Conservation (phyloP, 2,113 vertebrate species). For the Cavia porcellus region DNA sequence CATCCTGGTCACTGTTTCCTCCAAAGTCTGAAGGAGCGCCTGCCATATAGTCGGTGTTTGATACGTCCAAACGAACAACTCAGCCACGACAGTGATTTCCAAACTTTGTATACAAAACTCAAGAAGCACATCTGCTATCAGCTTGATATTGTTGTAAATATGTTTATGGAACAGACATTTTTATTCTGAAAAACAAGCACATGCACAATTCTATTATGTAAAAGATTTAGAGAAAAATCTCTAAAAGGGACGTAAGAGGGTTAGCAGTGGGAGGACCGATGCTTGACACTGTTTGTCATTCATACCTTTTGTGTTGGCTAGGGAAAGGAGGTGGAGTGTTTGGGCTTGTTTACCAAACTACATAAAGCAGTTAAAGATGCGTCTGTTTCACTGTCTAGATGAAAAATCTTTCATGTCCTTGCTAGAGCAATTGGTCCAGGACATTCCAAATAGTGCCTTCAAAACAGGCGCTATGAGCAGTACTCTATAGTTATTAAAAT, state of each 20-base stretch:
- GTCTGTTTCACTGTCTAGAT: slow-evolving; percentile 28
- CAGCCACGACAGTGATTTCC: not conserved
- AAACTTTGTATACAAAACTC: not conserved
- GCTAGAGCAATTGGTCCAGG: not conserved
- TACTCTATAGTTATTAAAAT: not conserved
- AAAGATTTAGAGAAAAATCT: not conserved
- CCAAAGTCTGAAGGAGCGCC: not conserved
- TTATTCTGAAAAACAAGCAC: not conserved
- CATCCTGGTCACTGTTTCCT: not conserved
- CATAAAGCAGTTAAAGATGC: slow-evolving; percentile 27
- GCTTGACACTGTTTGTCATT: not conserved
- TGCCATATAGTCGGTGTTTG: not conserved
- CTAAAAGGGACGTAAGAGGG: not conserved
- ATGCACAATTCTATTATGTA: not conserved
- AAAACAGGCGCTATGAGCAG: not conserved
- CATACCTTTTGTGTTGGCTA: not conserved
- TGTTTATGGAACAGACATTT: not conserved
- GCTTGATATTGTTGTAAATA: not conserved
- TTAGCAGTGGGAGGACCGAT: too few species aligned
- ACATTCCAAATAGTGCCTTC: slow-evolving; percentile 34
- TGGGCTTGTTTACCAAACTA: not conserved
- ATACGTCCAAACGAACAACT: not conserved
- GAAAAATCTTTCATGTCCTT: slow-evolving; percentile 4
- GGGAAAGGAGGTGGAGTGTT: not conserved
- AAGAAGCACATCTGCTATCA: not conserved